Evolutionary conservation across 2,888 invertebrate genomes (phyloP).

Genomic region (Phoronis australis): DNA sequence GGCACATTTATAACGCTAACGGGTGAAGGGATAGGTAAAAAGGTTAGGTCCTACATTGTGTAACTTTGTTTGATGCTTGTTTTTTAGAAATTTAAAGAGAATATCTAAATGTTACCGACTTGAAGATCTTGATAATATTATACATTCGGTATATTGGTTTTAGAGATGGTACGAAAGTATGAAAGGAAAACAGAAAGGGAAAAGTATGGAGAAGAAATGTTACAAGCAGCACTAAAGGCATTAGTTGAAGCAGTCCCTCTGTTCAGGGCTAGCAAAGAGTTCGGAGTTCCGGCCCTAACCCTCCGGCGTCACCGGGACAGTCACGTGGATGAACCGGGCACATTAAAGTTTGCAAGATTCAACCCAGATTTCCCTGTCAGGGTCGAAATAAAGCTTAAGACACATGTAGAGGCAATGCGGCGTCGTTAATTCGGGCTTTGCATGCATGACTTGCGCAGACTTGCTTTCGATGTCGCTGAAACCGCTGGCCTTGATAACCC

Average conservation of each 20-base stretch:
- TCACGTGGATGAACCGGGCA: not conserved
- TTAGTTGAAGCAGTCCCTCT: not conserved
- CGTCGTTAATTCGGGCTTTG: slow-evolving; percentile 9
- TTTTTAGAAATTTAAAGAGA: too few species aligned
- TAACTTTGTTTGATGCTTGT: too few species aligned
- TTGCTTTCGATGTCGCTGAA: slow-evolving; percentile 17
- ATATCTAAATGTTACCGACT: too few species aligned
- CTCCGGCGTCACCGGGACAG: not conserved
- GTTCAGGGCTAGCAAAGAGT: not conserved
- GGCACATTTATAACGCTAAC: too few species aligned
- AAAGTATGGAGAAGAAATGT: not conserved
- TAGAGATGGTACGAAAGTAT: not conserved
- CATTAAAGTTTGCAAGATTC: not conserved
- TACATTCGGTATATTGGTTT: too few species aligned
- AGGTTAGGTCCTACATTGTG: too few species aligned
- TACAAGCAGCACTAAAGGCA: not conserved
- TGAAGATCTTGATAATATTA: too few species aligned
- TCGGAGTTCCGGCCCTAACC: not conserved
- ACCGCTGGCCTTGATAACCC: slow-evolving; percentile 9
- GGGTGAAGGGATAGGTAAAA: too few species aligned
- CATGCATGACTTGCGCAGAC: slow-evolving; percentile 7
- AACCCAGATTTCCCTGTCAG: not conserved
- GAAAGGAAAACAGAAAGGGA: not conserved
- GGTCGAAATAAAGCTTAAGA: not conserved
- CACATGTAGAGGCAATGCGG: slow-evolving; percentile 10